phyloP scores from a whole-genome alignment of 2,888 invertebrate species.

The Pomacea canaliculata region DNA sequence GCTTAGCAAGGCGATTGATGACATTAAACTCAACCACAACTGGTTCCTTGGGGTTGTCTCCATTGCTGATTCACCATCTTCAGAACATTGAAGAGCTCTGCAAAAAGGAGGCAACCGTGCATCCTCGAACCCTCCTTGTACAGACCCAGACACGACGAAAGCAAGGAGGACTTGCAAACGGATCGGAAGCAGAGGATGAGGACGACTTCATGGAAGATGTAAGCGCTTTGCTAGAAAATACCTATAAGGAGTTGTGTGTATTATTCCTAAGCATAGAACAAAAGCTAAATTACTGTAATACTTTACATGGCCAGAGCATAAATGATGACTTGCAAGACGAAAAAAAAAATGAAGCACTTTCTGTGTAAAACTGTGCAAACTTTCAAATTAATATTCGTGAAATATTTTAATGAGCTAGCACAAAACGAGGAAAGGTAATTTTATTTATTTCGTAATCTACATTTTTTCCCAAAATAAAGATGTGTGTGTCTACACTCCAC shows the following conservation, averaged over 20 bases:
- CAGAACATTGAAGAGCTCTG: conserved; percentile 28
- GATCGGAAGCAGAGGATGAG: conserved; percentile 21
- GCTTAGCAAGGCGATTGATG: conserved; percentile 10
- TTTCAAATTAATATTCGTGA: too few species aligned
- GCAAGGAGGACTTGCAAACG: neutral
- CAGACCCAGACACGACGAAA: neutral
- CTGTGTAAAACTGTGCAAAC: too few species aligned
- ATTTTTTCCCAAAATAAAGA: too few species aligned
- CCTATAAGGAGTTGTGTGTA: neutral
- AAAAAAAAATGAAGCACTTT: too few species aligned
- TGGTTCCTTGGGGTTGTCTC: conserved; percentile 4
- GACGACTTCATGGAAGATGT: conserved; percentile 23
- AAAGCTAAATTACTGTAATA: too few species aligned
- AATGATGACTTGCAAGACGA: too few species aligned
- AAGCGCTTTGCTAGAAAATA: neutral
- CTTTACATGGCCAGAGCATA: too few species aligned
- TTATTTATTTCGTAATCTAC: too few species aligned
- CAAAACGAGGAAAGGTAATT: too few species aligned
- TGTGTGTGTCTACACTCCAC: too few species aligned
- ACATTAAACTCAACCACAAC: neutral
- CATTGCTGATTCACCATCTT: conserved; percentile 18
- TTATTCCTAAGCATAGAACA: too few species aligned
- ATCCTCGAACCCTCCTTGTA: neutral
- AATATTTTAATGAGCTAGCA: too few species aligned
- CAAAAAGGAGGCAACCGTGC: conserved; percentile 10